Percentiles rank a stretch among this genome's conserved stretches.
These are phyloP conservation scores for Anguilla rostrata DNA, from an alignment of 2,113 vertebrate genomes.

Conservation along the genomic window DNA sequence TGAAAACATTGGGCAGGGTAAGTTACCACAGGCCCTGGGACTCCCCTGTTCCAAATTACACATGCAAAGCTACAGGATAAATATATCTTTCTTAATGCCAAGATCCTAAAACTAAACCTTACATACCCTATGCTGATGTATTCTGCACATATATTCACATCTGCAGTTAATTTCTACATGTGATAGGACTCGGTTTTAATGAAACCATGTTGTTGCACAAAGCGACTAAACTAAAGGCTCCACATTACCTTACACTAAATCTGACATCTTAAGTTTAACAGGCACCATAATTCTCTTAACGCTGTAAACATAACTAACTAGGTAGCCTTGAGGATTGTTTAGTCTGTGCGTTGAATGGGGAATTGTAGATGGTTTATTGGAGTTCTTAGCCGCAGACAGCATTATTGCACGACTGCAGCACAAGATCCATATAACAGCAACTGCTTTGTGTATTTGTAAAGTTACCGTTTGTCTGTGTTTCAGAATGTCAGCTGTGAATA, in stretches of 20 bases:
- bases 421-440: neutral
- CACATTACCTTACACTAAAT: neutral
- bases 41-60: too few relatives aligned
- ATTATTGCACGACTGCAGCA: neutral
- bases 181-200: neutral
- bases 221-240: neutral
- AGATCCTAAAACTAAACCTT: too few relatives aligned
- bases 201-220: neutral
- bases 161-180: neutral
- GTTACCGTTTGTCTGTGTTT: neutral
- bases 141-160: neutral
- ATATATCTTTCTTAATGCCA: too few relatives aligned
- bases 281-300: neutral
- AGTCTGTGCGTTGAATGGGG: neutral
- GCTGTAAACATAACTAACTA: neutral
- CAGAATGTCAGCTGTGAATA: neutral
- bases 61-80: too few relatives aligned
- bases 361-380: constrained; percentile 4
- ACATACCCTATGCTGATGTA: too few relatives aligned
- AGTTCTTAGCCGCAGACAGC: neutral
- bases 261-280: neutral
- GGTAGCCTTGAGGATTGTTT: neutral
- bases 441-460: neutral
- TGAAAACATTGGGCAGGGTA: neutral
- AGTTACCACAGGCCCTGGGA: neutral